A percentile compares a stretch with the other conserved stretches of the same genome.
phyloP scores from a whole-genome alignment of 2,888 invertebrate genomes.

The Nebria salina region DNA sequence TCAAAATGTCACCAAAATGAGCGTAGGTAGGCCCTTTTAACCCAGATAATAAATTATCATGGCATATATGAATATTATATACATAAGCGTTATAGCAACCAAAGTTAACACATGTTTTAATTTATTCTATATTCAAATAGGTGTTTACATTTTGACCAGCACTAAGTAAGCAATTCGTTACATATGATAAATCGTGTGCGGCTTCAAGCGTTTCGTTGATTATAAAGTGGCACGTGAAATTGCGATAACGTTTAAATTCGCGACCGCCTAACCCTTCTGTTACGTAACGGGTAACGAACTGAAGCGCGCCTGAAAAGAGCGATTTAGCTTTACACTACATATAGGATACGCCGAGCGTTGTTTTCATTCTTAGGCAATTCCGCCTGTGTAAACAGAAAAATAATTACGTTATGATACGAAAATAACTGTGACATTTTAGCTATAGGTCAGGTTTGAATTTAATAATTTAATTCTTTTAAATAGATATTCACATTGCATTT shows the following conservation, averaged over 20 bases:
- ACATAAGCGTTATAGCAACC: background rate
- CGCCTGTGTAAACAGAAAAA: constrained; percentile 12
- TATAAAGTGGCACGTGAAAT: constrained; percentile 23
- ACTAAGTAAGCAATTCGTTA: constrained; percentile 60
- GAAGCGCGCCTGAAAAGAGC: background rate
- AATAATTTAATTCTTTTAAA: background rate
- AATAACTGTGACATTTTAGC: background rate
- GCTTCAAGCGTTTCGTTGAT: constrained; percentile 18
- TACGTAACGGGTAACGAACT: background rate
- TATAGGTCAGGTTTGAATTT: background rate
- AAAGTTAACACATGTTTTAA: constrained; percentile 31
- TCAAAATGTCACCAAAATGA: background rate
- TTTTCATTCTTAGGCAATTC: background rate
- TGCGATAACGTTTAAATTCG: constrained; percentile 10
- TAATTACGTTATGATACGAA: constrained; percentile 7
- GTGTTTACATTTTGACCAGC: constrained; percentile 58
- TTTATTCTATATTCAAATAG: constrained; percentile 57
- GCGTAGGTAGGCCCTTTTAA: background rate
- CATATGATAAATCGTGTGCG: constrained; percentile 57
- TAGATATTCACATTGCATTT: background rate
- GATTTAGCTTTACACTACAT: background rate
- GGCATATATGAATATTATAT: background rate
- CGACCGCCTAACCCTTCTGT: constrained; percentile 14
- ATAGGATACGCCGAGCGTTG: background rate
- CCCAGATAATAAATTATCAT: background rate